These are phyloP conservation scores for Tichodroma muraria DNA, from an alignment of 2,113 vertebrate genomes.

Conservation along the genomic window DNA sequence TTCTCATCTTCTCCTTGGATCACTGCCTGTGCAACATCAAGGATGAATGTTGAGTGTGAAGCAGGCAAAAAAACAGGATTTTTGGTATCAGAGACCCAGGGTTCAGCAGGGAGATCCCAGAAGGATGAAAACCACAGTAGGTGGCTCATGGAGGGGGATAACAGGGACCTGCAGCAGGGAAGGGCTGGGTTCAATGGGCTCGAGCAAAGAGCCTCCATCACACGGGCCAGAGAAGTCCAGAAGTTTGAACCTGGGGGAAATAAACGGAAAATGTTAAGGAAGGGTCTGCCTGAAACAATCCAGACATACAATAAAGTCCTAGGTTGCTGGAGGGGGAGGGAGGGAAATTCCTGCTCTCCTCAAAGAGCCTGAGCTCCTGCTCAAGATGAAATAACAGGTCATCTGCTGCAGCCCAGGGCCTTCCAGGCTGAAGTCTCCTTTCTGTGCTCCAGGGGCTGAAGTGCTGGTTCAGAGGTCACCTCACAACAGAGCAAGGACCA, in stretches of 20 bases:
- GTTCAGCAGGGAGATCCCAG: neutral
- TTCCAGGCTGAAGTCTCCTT: slow-evolving; percentile 38
- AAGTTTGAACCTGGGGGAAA: neutral
- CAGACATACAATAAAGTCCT: slow-evolving; percentile 39
- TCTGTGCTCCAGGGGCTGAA: slow-evolving; percentile 28
- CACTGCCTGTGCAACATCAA: neutral
- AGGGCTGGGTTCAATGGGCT: neutral
- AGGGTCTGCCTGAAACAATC: slow-evolving; percentile 43
- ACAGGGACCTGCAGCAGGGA: neutral
- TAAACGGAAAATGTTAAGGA: neutral
- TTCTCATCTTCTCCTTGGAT: neutral
- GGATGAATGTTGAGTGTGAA: neutral
- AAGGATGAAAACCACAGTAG: neutral
- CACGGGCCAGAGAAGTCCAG: neutral
- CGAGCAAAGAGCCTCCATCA: neutral
- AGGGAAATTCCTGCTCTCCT: slow-evolving; percentile 26
- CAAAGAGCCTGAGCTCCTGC: slow-evolving; percentile 11
- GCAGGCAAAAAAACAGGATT: neutral
- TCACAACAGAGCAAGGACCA: neutral
- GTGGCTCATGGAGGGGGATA: neutral
- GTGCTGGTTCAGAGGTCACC: slow-evolving; percentile 39
- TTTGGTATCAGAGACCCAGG: neutral
- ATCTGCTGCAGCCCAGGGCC: slow-evolving; percentile 9
- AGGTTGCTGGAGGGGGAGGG: slow-evolving; percentile 19
- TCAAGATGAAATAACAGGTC: slow-evolving; percentile 52